Evolutionary conservation across 64 coral and sea anemone genomes (phyloP), one percentile per base, ranked within the genome.

Genomic region (Porites australiensis): DNA sequence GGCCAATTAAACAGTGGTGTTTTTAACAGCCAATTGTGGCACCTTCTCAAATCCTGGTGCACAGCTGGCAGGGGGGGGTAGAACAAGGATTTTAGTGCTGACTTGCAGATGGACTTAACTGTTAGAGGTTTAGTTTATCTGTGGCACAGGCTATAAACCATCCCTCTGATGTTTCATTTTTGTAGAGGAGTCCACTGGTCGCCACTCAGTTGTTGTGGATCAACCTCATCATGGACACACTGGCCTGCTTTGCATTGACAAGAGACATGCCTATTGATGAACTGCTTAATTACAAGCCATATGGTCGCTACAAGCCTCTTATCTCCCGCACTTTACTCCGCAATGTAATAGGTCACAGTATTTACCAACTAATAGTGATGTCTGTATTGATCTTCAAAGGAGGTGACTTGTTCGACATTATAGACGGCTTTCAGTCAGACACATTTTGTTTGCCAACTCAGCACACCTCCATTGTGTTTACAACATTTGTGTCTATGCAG

Each of bases 401-500:
- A 54, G 49, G 72, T 74, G 88, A 88, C 16, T 58, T 93, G 73
- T 89, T 99, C 87, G 98, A 99, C 73, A 70, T 99, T 11, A 64
- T 44, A 43, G 88, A 96, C 62, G 98, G 98, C 13, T 99, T 99
- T 43, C 61, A 83, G 23, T 23, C 72, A 68, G 83, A 89, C 4
- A 98, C 92, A 7, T 79, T 90, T 9, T 96, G 98, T 58, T 83
- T 64, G 52, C 98, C 98, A 0, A 88, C 94, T 44, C 87, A 94
- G n/a, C 98, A 99, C 45, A 77, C 91, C 18, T 96, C 98, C 8
- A 92, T 99, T 8, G 94, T 99, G 58, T 99, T 99, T 72, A 99
- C 94, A 27, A 92, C 98, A 7, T 99, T 99, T 79, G 98, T 99
- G 13, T 96, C 94, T 60, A 99, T 99, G 98, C 94, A 99, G 50